phyloP scores from a whole-genome alignment of 2,113 vertebrate genomes.

The Trogon surrucura region DNA sequence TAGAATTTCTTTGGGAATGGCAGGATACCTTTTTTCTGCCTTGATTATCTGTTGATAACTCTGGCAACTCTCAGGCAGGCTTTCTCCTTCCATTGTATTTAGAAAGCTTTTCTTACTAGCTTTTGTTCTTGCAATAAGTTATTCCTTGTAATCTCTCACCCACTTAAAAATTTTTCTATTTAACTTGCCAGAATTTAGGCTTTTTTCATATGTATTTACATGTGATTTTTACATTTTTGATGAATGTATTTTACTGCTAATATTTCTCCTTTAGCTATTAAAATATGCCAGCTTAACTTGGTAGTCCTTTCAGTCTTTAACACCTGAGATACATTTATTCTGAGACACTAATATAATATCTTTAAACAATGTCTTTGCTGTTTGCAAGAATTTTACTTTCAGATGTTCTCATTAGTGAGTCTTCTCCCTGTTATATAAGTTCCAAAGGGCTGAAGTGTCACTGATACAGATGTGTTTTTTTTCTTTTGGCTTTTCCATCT shows the following conservation, averaged over 20 bases:
- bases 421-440: neutral
- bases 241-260: neutral
- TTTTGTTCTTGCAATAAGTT: neutral
- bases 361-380: neutral
- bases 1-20: neutral
- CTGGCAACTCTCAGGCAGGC: neutral
- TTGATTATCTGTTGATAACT: neutral
- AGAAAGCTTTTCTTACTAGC: neutral
- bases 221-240: neutral
- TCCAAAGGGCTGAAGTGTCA: neutral
- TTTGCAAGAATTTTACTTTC: slow-evolving; percentile 3
- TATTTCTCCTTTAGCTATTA: neutral
- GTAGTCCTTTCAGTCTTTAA: neutral
- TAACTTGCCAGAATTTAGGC: neutral
- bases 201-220: neutral
- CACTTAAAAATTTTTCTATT: neutral
- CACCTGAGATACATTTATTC: neutral
- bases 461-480: neutral
- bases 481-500: neutral
- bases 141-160: neutral
- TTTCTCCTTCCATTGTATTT: neutral
- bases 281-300: neutral
- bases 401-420: neutral
- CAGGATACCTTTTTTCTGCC: neutral
- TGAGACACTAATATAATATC: neutral